These are phyloP conservation scores for Pachyramphus minor DNA, from an alignment of 2,113 vertebrate genomes.

Conservation along the genomic window DNA sequence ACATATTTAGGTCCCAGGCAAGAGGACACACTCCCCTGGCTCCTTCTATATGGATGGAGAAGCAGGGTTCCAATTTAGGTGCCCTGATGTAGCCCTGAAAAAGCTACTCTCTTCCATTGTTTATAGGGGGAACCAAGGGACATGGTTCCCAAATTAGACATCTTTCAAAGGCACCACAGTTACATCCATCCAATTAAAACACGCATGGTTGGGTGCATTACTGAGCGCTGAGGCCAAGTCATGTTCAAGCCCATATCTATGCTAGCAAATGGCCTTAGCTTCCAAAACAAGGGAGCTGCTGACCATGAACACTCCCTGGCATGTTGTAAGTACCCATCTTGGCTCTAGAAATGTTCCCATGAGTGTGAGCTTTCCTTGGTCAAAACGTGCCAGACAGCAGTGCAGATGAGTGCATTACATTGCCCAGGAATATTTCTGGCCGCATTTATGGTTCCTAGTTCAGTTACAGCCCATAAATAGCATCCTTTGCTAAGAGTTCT, in stretches of 20 bases:
- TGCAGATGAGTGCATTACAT: background rate
- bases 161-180: background rate
- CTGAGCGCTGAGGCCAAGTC: background rate
- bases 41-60: background rate
- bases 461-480: background rate
- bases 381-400: background rate
- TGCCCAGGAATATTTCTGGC: background rate
- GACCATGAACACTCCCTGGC: background rate
- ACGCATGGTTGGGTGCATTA: background rate
- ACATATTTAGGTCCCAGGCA: background rate
- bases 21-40: background rate
- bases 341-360: background rate
- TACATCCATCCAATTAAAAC: background rate
- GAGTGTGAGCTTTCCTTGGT: background rate
- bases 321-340: background rate
- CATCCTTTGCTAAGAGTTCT: background rate
- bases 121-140: background rate
- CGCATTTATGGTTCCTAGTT: background rate
- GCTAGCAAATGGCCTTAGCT: background rate
- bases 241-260: background rate
- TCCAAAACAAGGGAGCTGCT: background rate
- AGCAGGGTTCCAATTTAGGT: background rate
- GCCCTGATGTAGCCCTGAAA: background rate
- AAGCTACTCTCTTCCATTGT: background rate
- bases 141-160: background rate